phyloP scores from a whole-genome alignment of 2,113 vertebrate genomes.

The Pitta sordida region DNA sequence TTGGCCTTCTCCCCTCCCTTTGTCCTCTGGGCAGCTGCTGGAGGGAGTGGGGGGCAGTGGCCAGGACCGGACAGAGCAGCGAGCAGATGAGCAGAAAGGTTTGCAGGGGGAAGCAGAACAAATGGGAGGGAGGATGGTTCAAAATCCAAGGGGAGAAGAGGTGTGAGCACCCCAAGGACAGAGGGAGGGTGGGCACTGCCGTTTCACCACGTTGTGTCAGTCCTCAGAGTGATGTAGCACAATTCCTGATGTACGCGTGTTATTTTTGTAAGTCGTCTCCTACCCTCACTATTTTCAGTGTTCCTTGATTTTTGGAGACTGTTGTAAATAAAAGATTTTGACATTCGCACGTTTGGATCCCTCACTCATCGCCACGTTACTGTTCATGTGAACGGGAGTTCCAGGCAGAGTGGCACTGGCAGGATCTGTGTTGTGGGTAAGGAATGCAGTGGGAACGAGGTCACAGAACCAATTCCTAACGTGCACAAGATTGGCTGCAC shows the following conservation, averaged over 20 bases:
- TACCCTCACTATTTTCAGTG: constrained; percentile 37
- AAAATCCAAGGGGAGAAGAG: not conserved
- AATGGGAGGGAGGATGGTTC: not conserved
- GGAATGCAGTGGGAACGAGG: not conserved
- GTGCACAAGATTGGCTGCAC: not conserved
- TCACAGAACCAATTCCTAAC: not conserved
- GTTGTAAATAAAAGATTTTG: constrained; percentile 70
- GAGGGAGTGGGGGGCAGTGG: not conserved
- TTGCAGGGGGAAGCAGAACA: not conserved
- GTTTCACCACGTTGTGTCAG: not conserved
- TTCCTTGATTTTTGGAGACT: constrained; percentile 52
- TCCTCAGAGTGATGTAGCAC: constrained; percentile 59
- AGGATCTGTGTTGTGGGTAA: not conserved
- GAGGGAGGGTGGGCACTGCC: not conserved
- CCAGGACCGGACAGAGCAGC: not conserved
- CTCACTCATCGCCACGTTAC: accelerated
- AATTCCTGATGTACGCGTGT: not conserved
- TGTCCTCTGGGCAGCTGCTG: not conserved
- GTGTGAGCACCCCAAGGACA: not conserved
- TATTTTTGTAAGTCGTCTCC: constrained; percentile 48
- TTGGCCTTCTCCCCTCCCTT: not conserved
- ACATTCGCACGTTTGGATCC: constrained; percentile 7
- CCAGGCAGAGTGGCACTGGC: not conserved
- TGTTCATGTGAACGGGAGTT: accelerated
- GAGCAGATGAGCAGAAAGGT: not conserved